Base-by-base conservation (phyloP, 2,888 invertebrate species). In the Polyploca ridens region DNA sequence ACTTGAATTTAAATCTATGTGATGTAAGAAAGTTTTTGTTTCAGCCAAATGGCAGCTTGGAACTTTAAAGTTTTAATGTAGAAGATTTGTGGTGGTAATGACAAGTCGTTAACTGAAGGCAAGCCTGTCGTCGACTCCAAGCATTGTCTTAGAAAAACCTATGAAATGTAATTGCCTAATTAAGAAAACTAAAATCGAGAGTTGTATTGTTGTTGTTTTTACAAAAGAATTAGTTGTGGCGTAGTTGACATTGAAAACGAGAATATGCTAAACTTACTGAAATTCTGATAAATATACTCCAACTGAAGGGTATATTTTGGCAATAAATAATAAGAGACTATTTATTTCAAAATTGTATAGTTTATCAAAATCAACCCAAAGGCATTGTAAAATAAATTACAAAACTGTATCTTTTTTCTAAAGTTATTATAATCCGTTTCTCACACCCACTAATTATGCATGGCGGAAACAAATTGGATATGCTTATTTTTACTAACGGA, bases 1-100 rank as follows among this genome's bases (percentile, higher is more conserved):
- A 86, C 88, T 86, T 86, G 89, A 91, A 92, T 92, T 93, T 90
- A 87, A 93, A 93, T 90, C 86, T 85, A 76, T 75, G 82, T 91
- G 90, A 90, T 90, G 90, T 89, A 90, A 90, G 87, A 91, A 93
- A 94, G 88, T 93, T 93, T 89, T 90, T 90, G 89, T 90, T 86
- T 79, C 73, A 84, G 80, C 84, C 87, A 90, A 93, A 91, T 90
- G 91, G 90, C 85, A 81, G 85, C 83, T 82, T 80, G 83, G 88
- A 89, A 93, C 92, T 93, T 93, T 93, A 92, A 93, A 93, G 90
- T 87, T 85, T 88, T 93, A 93, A 93, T 93, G 91, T 86, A 76
- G 83, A 84, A 91, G 92, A 92, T 93, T 89, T 93, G 90, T 89
- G 91, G 87, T 85, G 84, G 89, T 93, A 93, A 94, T 87, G 93